Evolutionary conservation across 2,113 vertebrate genomes (phyloP).

Genomic region (Aspiorhynchus laticeps): DNA sequence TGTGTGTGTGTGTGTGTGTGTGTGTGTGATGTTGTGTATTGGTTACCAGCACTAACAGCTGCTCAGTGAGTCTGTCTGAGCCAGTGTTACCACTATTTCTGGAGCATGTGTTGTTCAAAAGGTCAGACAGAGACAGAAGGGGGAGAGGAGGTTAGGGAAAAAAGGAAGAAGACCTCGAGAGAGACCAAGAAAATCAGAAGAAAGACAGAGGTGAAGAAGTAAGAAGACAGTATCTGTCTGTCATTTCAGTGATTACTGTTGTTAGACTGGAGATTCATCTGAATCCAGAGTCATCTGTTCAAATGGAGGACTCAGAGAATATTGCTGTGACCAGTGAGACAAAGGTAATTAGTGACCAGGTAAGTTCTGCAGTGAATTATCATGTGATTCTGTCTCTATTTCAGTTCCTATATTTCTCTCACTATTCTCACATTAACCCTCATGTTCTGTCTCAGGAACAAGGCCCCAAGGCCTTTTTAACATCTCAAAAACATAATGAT

Average conservation of each 20-base stretch:
- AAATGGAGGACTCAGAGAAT: conserved; percentile 46
- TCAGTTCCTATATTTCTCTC: background rate
- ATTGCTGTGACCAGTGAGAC: conserved; percentile 35
- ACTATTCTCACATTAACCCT: background rate
- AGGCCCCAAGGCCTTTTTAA: background rate
- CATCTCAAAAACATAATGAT: background rate
- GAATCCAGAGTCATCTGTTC: background rate
- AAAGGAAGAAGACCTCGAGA: conserved; percentile 33
- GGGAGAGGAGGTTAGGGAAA: conserved; percentile 40
- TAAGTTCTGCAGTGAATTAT: background rate
- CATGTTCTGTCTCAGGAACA: background rate
- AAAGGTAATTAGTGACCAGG: conserved; percentile 60
- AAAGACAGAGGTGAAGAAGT: conserved; percentile 13
- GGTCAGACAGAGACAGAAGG: conserved; percentile 74
- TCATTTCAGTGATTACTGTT: background rate
- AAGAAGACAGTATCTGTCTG: background rate
- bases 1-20: background rate
- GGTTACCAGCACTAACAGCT: conserved; percentile 78
- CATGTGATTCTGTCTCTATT: background rate
- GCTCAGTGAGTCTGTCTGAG: conserved; percentile 60
- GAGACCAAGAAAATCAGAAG: background rate
- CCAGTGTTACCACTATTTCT: conserved; percentile 76
- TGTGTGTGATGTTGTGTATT: conserved; percentile 52
- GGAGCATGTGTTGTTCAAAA: conserved; percentile 73
- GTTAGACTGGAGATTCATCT: no score